Base-by-base conservation (phyloP, 2,888 invertebrate species). In the Hetaerina titia region DNA sequence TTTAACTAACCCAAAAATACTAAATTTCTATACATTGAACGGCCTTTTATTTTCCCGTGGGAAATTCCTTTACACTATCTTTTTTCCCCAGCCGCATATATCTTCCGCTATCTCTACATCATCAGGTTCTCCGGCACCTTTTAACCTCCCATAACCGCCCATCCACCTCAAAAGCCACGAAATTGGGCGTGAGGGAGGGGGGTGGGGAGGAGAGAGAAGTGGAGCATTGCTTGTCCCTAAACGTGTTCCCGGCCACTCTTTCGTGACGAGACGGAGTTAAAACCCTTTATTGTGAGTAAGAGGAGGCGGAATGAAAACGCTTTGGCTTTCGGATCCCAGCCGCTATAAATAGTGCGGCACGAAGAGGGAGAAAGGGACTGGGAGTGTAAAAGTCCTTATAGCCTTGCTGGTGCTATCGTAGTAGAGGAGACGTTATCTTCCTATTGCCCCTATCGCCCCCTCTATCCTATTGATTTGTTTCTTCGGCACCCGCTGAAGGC, bases 231-330 rank as follows among this genome's bases (percentile, higher is more conserved):
- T 8, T 69, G 69, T 69, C 69, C 69, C 81, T 25, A 1, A 81
- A 31, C 31, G 31, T 81, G 25, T 13, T 81, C 31, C 81, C 31
- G 81, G 1, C 81, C 25, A 9, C 31, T 81, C 81, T 31, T 81
- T 81, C 81, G 81, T 81, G 81, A 31, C 81, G 81, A 81, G 25
- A 25, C 25, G 81, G 31, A 81, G 81, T 81, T 81, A 81, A 81
- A 69, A 81, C 25, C 31, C 81, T n/a, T 81, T 81, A 81, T 81
- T 81, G 81, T 81, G 25, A 11, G 31, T 25, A 8, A 31, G 11
- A 81, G 31, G 81, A 81, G 25, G 31, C 13, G 2, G 81, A 81
- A 31, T 81, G 25, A 25, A 31, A 31, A 15, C 81, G 11, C 13
- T 25, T 13, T 81, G 31, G 81, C 31, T 4, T 81, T 81, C 13